These are phyloP conservation scores for Cataglyphis altisquamis DNA, from an alignment of 2,888 invertebrate species.

Conservation along the genomic window DNA sequence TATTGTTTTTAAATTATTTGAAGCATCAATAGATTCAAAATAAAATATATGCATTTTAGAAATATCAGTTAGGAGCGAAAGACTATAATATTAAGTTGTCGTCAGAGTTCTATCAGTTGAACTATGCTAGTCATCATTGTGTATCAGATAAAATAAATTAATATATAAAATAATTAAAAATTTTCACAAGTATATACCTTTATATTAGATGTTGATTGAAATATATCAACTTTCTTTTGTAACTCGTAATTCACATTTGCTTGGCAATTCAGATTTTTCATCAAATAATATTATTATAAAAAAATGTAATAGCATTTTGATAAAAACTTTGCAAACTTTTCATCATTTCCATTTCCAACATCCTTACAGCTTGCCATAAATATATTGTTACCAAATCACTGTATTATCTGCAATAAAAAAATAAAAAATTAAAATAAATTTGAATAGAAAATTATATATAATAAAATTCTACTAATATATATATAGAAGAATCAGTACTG, in stretches of 20 bases:
- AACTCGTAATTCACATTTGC: neutral
- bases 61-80: slow-evolving; percentile 87
- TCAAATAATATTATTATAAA: neutral
- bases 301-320: neutral
- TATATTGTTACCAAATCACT: neutral
- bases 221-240: neutral
- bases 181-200: slow-evolving; percentile 1
- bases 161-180: neutral
- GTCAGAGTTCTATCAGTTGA: slow-evolving; percentile 77
- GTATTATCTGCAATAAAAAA: slow-evolving; percentile 21
- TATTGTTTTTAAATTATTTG: neutral
- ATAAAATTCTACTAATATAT: neutral
- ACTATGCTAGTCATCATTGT: slow-evolving; percentile 31
- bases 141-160: neutral
- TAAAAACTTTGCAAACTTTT: neutral
- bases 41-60: neutral
- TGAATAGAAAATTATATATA: slow-evolving; percentile 12
- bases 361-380: neutral
- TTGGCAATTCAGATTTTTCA: neutral
- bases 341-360: neutral
- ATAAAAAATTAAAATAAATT: neutral
- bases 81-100: slow-evolving; percentile 72
- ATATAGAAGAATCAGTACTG: slow-evolving; percentile 14
- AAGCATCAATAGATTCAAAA: neutral
- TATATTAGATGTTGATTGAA: neutral